Percentiles rank a stretch among this genome's conserved stretches.
Conservation (phyloP, 1,140 invertebrate species). For the Anastrepha ludens region DNA sequence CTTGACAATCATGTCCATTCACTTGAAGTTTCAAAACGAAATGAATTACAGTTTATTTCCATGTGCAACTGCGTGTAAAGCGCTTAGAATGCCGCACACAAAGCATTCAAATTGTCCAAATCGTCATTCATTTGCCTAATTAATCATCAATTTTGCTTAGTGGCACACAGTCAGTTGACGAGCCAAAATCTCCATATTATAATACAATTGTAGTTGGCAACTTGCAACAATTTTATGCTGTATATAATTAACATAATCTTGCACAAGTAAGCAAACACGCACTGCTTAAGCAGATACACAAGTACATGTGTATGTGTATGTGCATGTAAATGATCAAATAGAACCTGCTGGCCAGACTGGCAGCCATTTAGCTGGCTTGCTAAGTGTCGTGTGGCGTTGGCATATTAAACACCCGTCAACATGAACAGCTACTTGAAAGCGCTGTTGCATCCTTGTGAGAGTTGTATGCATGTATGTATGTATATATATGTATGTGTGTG, state of each 20-base stretch:
- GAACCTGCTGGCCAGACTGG: not conserved
- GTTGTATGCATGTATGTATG: not conserved
- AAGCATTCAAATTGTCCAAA: conserved; percentile 24
- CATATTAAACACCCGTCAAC: conserved; percentile 4
- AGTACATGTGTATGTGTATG: not conserved
- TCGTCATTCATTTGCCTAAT: conserved; percentile 47
- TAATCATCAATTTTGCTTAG: conserved; percentile 40
- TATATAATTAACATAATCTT: conserved; percentile 45
- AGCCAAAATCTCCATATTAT: conserved; percentile 22
- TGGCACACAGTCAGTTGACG: not conserved
- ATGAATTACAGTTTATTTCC: not conserved
- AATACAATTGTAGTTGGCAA: not conserved
- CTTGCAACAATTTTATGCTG: conserved; percentile 47
- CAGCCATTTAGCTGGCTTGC: conserved; percentile 6
- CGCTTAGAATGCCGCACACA: conserved; percentile 14
- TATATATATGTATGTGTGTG: not conserved
- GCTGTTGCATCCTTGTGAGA: not conserved
- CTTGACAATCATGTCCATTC: too few relatives aligned
- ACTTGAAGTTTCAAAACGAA: too few relatives aligned
- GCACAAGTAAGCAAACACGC: not conserved
- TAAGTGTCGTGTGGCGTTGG: conserved; percentile 37
- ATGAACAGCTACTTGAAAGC: not conserved
- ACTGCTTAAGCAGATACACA: not conserved
- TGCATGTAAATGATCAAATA: not conserved
- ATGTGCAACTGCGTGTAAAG: not conserved